A percentile compares a stretch with the other conserved stretches of the same genome.
phyloP scores from a whole-genome alignment of 1,140 invertebrate genomes.

The Proctacanthus coquilletti region DNA sequence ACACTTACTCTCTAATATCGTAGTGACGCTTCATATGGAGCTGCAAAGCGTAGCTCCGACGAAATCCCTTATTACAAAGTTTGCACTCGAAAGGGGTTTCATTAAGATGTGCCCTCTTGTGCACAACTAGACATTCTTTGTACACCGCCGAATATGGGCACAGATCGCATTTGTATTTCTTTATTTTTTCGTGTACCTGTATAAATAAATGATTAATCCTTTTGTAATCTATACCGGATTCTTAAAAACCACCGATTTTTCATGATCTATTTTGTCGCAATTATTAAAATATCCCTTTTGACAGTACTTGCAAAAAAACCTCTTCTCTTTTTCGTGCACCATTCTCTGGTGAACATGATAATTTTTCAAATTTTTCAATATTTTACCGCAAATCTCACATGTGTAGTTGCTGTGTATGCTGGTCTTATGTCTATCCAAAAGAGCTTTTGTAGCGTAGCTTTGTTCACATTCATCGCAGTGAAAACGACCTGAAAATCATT shows the following conservation, averaged over 20 bases:
- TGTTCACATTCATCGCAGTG: slow-evolving; percentile 15
- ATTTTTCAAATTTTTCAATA: slow-evolving; percentile 20
- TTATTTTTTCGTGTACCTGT: background rate
- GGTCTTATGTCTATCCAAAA: slow-evolving; percentile 15
- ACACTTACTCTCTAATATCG: slow-evolving; percentile 1
- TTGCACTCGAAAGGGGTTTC: background rate
- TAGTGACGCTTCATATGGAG: background rate
- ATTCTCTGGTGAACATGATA: slow-evolving; percentile 18
- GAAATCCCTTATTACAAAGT: background rate
- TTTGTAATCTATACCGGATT: background rate
- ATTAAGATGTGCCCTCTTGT: background rate
- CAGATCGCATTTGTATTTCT: background rate
- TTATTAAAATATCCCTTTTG: slow-evolving; percentile 24
- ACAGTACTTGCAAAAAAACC: slow-evolving; percentile 18
- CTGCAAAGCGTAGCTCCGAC: background rate
- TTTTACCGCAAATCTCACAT: slow-evolving; percentile 17
- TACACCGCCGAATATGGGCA: background rate
- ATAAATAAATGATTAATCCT: background rate
- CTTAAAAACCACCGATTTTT: slow-evolving; percentile 5
- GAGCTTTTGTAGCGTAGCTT: slow-evolving; percentile 13
- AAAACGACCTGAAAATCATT: slow-evolving; percentile 15
- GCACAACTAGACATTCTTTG: background rate
- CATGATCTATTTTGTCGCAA: slow-evolving; percentile 20
- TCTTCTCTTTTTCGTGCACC: slow-evolving; percentile 20
- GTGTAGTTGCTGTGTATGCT: slow-evolving; percentile 17